phyloP scores from a whole-genome alignment of 64 coral and sea anemone species.

The Acropora tenuis region DNA sequence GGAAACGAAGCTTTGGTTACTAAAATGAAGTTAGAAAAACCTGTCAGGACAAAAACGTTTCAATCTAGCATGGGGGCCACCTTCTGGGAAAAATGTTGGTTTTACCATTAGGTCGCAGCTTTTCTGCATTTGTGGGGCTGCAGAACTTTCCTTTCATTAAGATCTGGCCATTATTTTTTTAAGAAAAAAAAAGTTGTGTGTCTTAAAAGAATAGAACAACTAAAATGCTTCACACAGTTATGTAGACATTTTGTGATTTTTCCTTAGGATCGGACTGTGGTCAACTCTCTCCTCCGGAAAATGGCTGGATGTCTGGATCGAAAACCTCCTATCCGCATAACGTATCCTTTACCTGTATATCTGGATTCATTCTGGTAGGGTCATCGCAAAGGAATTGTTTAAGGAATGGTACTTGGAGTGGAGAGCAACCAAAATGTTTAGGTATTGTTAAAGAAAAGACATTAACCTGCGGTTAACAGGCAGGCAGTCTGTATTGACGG shows the following conservation, averaged over 20 bases:
- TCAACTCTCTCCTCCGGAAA: constrained; percentile 6
- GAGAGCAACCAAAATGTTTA: constrained; percentile 45
- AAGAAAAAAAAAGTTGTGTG: too few relatives aligned
- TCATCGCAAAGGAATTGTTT: constrained; percentile 40
- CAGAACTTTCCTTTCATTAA: too few relatives aligned
- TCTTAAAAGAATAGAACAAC: too few relatives aligned
- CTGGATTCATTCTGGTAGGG: constrained; percentile 46
- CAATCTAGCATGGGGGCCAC: too few relatives aligned
- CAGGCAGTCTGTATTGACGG: background rate
- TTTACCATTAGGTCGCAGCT: too few relatives aligned
- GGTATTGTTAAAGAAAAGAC: constrained; percentile 11
- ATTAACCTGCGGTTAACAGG: background rate
- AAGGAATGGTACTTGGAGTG: constrained; percentile 70
- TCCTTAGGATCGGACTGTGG: constrained; percentile 60
- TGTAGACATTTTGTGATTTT: background rate
- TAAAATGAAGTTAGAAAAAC: background rate
- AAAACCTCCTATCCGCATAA: constrained; percentile 49
- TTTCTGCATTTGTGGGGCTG: too few relatives aligned
- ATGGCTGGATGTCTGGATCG: constrained; percentile 51
- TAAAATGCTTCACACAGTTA: background rate
- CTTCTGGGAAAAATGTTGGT: too few relatives aligned
- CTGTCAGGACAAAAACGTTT: too few relatives aligned
- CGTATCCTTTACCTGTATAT: constrained; percentile 40
- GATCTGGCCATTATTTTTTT: too few relatives aligned
- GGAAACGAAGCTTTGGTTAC: background rate